Percentiles rank a stretch among this genome's conserved stretches.
Conservation (phyloP, 1,140 invertebrate species). For the Thrips palmi region DNA sequence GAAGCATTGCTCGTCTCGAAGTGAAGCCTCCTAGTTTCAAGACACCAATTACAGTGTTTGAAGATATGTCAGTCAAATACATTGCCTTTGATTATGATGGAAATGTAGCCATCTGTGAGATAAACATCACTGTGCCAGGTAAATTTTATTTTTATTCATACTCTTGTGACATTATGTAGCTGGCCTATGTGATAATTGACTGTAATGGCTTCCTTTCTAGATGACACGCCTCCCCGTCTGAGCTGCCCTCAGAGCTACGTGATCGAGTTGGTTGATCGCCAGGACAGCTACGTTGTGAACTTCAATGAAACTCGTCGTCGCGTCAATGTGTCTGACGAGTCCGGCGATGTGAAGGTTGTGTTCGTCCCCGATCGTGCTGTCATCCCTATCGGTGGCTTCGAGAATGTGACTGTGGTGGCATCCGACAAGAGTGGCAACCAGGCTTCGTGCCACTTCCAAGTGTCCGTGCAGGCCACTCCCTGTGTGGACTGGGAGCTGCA, state of each 20-base stretch:
- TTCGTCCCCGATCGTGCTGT: conserved; percentile 73
- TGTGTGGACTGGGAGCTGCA: conserved; percentile 89
- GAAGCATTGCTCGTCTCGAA: conserved; percentile 78
- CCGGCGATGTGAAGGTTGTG: conserved; percentile 64
- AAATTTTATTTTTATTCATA: conserved; percentile 13
- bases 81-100: conserved; percentile 92
- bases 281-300: conserved; percentile 77
- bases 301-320: conserved; percentile 78
- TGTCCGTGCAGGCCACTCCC: conserved; percentile 76
- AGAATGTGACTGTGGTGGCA: conserved; percentile 86
- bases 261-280: conserved; percentile 74
- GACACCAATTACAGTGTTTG: conserved; percentile 73
- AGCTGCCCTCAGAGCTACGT: conserved; percentile 93
- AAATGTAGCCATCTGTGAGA: conserved; percentile 91
- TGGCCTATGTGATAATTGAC: conserved; percentile 4
- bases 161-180: conserved; percentile 5
- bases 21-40: conserved; percentile 79
- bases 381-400: conserved; percentile 76
- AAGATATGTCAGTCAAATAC: conserved; percentile 86
- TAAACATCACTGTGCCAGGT: conserved; percentile 81
- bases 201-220: conserved; percentile 24
- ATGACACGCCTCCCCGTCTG: conserved; percentile 82
- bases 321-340: conserved; percentile 76
- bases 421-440: conserved; percentile 77
- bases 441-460: conserved; percentile 85